phyloP scores from a whole-genome alignment of 2,113 vertebrate genomes.

The Gadus macrocephalus region DNA sequence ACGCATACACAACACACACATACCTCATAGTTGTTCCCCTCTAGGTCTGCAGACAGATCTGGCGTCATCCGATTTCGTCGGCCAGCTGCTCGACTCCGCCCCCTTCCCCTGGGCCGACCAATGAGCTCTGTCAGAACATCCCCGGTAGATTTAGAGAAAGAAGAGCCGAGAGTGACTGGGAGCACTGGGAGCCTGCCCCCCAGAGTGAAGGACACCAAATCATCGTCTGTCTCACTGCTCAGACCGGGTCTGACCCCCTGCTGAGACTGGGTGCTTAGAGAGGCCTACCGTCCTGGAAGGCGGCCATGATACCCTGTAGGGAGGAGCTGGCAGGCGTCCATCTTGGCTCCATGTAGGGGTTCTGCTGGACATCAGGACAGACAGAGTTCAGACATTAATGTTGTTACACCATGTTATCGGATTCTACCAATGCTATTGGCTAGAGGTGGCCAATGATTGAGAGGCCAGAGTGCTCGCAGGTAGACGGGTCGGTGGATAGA shows the following conservation, averaged over 20 bases:
- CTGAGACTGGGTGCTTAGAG: not conserved
- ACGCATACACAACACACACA: too few species aligned
- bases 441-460: too few species aligned
- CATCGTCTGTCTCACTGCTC: too few species aligned
- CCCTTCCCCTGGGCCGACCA: conserved; percentile 26
- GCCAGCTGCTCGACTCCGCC: conserved; percentile 21
- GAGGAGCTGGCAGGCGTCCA: conserved; percentile 60
- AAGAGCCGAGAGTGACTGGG: not conserved
- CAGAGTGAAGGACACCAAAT: too few species aligned
- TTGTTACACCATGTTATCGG: too few species aligned
- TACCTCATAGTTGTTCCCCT: conserved; percentile 72
- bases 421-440: too few species aligned
- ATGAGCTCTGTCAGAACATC: conserved; percentile 1
- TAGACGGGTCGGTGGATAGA: too few species aligned
- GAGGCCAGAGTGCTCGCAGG: too few species aligned
- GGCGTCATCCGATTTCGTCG: conserved; percentile 23
- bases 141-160: not conserved
- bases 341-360: conserved; percentile 39
- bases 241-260: too few species aligned
- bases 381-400: not conserved
- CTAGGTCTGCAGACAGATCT: conserved; percentile 38
- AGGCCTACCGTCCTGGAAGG: conserved; percentile 33
- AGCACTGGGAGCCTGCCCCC: not conserved
- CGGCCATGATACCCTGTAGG: conserved; percentile 34
- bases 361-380: conserved; percentile 32